A percentile compares a stretch with the other conserved stretches of the same genome.
Evolutionary conservation across 2,113 vertebrate genomes (phyloP).

Genomic region (Panthera tigris): DNA sequence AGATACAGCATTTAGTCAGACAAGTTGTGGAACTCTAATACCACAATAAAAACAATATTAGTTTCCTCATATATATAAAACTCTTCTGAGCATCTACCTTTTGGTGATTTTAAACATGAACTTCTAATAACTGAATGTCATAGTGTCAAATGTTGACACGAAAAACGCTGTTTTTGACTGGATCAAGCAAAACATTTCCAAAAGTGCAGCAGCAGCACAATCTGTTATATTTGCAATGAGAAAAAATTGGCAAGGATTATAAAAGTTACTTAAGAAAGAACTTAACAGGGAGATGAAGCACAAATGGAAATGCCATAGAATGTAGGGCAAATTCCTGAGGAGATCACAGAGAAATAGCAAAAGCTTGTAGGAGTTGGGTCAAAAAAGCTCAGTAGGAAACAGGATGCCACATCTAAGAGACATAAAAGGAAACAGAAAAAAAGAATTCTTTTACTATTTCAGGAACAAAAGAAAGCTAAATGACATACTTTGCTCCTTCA

Average conservation of each 20-base stretch:
- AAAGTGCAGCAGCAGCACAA: constrained; percentile 6
- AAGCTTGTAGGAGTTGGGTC: constrained; percentile 71
- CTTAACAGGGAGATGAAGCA: constrained; percentile 68
- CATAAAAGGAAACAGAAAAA: constrained; percentile 70
- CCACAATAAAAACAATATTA: background rate
- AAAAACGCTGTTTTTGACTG: constrained; percentile 47
- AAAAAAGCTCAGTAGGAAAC: constrained; percentile 74
- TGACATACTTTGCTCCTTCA: constrained; percentile 63
- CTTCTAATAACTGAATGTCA: background rate
- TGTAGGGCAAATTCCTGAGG: constrained; percentile 74
- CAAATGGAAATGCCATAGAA: constrained; percentile 70
- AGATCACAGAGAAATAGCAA: constrained; percentile 75
- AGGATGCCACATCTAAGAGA: constrained; percentile 72
- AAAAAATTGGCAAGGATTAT: constrained; percentile 57
- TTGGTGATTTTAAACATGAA: constrained; percentile 20
- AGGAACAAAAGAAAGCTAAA: constrained; percentile 75
- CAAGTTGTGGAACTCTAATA: background rate
- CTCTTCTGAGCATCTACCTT: background rate
- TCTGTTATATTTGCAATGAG: constrained; percentile 66
- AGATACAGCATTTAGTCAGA: background rate
- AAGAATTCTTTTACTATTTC: constrained; percentile 75
- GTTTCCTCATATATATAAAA: background rate
- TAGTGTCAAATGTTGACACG: constrained; percentile 10
- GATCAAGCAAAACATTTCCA: constrained; percentile 41
- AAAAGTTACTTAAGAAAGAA: constrained; percentile 71